Percentiles rank a stretch among this genome's conserved stretches.
These are phyloP conservation scores for Drosophila emarginata DNA, from an alignment of 2,888 invertebrate genomes.

Conservation along the genomic window DNA sequence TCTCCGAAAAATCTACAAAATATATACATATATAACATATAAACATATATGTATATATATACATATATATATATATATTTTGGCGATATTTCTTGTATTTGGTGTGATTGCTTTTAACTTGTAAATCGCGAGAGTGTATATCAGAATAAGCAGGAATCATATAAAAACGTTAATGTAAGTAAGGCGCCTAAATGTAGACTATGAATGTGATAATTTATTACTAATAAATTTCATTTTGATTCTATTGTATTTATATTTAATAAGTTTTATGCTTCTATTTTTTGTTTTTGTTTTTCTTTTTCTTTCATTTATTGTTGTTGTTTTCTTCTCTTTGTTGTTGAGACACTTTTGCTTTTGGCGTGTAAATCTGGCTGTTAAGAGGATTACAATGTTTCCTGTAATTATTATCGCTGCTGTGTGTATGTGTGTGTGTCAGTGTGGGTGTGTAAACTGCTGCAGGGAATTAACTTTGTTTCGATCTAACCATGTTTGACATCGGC, in stretches of 20 bases:
- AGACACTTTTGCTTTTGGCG: conserved; percentile 56
- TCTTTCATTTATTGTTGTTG: not conserved
- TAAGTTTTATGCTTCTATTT: not conserved
- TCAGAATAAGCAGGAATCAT: not conserved
- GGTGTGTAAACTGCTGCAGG: conserved; percentile 48
- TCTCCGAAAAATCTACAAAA: not conserved
- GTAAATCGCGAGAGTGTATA: not conserved
- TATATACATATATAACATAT: not conserved
- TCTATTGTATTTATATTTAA: conserved; percentile 8
- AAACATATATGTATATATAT: not conserved
- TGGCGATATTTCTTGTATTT: too few species aligned
- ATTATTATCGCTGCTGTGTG: conserved; percentile 60
- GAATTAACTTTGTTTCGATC: conserved; percentile 76
- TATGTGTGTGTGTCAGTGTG: conserved; percentile 12
- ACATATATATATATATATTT: not conserved
- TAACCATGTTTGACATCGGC: conserved; percentile 59
- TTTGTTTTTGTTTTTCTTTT: conserved; percentile 6
- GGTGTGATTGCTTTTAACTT: not conserved
- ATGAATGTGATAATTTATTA: conserved; percentile 2
- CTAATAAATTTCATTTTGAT: not conserved
- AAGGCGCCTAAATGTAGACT: conserved; percentile 3
- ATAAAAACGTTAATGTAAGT: not conserved
- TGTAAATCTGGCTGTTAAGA: conserved; percentile 71
- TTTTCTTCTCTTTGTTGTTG: conserved; percentile 17
- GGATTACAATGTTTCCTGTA: conserved; percentile 77